These are phyloP conservation scores for Channallabes apus DNA, from an alignment of 2,797 vertebrate species.

Conservation along the genomic window DNA sequence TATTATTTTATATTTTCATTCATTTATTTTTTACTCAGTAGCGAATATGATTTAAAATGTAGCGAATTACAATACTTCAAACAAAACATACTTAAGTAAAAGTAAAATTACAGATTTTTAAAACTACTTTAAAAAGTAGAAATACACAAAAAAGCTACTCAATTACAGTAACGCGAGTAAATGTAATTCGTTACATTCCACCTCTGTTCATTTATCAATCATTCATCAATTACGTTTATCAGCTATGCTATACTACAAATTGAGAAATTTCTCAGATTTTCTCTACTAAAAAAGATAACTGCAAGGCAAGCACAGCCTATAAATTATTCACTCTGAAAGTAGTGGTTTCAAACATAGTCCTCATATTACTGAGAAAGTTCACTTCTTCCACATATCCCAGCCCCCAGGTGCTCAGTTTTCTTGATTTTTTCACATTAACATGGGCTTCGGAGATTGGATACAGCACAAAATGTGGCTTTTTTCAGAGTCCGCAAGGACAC, in stretches of 20 bases:
- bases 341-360: background rate
- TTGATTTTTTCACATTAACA: background rate
- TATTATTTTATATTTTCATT: too few species aligned
- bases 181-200: too few species aligned
- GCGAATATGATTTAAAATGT: too few species aligned
- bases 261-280: background rate
- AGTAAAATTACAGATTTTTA: too few species aligned
- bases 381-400: background rate
- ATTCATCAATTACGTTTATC: too few species aligned
- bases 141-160: too few species aligned
- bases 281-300: background rate
- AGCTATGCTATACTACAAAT: background rate
- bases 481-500: background rate
- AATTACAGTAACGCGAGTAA: too few species aligned
- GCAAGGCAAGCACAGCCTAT: background rate
- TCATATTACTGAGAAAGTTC: background rate
- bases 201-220: too few species aligned
- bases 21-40: too few species aligned
- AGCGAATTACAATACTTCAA: too few species aligned
- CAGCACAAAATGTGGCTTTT: background rate
- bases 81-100: too few species aligned
- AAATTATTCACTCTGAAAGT: background rate
- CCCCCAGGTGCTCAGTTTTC: background rate
- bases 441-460: background rate
- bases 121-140: too few species aligned